Base-by-base conservation (phyloP, 2,888 invertebrate species). In the Phyllotreta striolata region DNA sequence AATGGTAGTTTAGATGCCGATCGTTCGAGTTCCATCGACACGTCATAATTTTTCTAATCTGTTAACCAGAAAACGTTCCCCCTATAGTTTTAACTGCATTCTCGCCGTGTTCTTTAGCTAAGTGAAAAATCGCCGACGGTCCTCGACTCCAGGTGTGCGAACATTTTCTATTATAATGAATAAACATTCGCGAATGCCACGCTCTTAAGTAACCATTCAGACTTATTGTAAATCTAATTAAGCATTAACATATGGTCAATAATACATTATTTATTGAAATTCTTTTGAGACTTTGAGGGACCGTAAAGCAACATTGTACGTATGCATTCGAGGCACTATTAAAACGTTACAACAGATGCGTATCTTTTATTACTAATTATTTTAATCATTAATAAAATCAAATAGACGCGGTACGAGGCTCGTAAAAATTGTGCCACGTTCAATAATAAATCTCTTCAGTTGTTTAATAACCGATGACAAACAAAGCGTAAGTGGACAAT, bases 351-450 rank as follows among this genome's bases (percentile, higher is more conserved):
- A 37, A 10, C 34, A 35, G 51, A n/a, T n/a, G 35, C 12, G 37
- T 51, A 51, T 37, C 35, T 51, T 51, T 51, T 51, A 51, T 51
- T 51, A 10, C 14, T 51, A 51, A 51, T 51, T 51, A 51, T 51
- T 51, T 37, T 35, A 51, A 51, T 37, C 37, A 51, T 51, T 35
- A 51, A 51, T 51, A 51, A 37, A 51, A 37, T 14, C 37, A 8
- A 51, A 51, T 51, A 51, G 51, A n/a, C 35, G 4, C 24, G 24
- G 24, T 51, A 37, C 37, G 38, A 9, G 35, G 37, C 10, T 51
- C 51, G 51, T 51, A 51, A 51, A 51, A 51, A 51, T 51, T 14
- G 35, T 51, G 51, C 12, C 7, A 35, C 10, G 51, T 10, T 35
- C 10, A 51, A 37, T 35, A 51, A 51, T 51, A 35, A 37, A 24